These are phyloP conservation scores for Pygoscelis antarcticus DNA, from an alignment of 2,113 vertebrate genomes.

Conservation along the genomic window DNA sequence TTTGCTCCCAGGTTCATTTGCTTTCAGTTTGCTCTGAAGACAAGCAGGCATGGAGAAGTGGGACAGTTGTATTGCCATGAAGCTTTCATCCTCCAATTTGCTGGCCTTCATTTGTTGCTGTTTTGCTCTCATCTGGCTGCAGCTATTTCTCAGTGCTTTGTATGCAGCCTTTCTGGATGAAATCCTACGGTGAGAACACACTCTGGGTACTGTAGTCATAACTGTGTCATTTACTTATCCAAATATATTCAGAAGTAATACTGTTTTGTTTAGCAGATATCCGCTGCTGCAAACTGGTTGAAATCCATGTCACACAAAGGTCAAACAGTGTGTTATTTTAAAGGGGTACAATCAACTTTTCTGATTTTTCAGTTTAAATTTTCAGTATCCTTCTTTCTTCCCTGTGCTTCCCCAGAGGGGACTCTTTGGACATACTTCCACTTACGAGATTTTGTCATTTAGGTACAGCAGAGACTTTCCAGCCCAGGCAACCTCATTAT, in stretches of 20 bases:
- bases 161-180: neutral
- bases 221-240: neutral
- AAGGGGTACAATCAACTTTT: neutral
- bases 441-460: neutral
- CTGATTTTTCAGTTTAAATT: neutral
- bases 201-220: neutral
- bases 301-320: neutral
- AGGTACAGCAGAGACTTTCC: neutral
- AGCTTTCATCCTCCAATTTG: constrained; percentile 36
- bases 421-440: neutral
- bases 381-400: neutral
- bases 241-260: neutral
- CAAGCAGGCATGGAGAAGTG: neutral
- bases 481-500: neutral
- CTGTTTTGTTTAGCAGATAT: neutral
- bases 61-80: neutral
- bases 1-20: neutral
- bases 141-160: neutral
- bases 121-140: neutral
- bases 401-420: neutral
- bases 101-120: neutral
- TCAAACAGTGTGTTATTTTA: neutral
- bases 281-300: neutral
- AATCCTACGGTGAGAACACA: neutral
- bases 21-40: constrained; percentile 30